Base-by-base conservation (phyloP, 2,797 vertebrate genomes). In the Anguilla marmorata region DNA sequence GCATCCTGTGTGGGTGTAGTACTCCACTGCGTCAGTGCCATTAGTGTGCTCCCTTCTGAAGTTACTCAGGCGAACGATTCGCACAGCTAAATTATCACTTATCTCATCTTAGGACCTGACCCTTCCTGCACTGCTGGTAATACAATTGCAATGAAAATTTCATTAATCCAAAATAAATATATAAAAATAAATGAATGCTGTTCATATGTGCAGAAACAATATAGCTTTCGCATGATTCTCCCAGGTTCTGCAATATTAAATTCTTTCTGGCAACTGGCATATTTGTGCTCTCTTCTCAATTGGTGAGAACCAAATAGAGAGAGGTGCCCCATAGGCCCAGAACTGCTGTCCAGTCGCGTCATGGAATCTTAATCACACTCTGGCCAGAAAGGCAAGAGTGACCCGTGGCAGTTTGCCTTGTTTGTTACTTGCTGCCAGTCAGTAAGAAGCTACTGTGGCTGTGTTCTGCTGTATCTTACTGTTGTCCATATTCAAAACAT, bases 1-100 rank as follows among this genome's bases (percentile, higher is more conserved):
- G 86, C 33, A 76, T 37, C 72, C 69, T 9, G 69, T 82, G 88
- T 84, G 87, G 12, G 58, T 85, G 87, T 30, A 0, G 76, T 91
- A 50, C 79, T 82, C 19, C 41, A 50, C n/a, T 82, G 79, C 45
- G 6, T 50, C 21, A 24, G 79, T 48, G 79, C 79, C 79, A 50
- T 48, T 48, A 50, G 0, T 8, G 79, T 24, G 45, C 45, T n/a
- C 79, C 45, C 21, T 50, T 50, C 45, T 82, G 21, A 12, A 82
- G 79, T 24, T 50, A 50, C 41, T 19, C 41, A 50, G 19, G 79
- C 6, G 24, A 80, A 41, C 12, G 1, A 19, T 7, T n/a, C 45
- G 2, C 41, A 27, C 9, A 79, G 37, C 37, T 45, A 21, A 41
- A 19, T 21, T 45, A 45, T 41, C 33, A 79, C 12, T 74, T 12